These are phyloP conservation scores for Willisornis vidua DNA, from an alignment of 2,113 vertebrate species.

Conservation along the genomic window DNA sequence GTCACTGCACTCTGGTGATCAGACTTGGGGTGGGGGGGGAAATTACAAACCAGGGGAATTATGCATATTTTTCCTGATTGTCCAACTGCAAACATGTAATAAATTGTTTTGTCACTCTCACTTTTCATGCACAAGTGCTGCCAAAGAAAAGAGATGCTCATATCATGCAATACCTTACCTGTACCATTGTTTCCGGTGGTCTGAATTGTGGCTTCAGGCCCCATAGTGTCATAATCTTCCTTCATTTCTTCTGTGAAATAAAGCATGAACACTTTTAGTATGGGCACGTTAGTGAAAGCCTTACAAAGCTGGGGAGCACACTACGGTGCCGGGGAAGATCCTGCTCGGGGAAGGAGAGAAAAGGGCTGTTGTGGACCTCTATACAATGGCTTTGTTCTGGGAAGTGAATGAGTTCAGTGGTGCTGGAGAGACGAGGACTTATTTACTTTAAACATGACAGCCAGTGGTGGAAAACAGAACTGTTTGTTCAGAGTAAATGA, in stretches of 20 bases:
- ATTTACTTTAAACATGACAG: constrained; percentile 90
- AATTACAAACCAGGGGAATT: background rate
- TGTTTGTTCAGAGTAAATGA: constrained; percentile 56
- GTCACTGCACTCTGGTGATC: background rate
- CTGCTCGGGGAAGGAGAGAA: constrained; percentile 68
- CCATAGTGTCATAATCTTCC: constrained; percentile 95
- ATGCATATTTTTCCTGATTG: background rate
- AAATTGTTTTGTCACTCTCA: background rate
- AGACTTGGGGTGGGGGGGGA: too few relatives aligned
- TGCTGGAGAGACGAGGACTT: constrained; percentile 79
- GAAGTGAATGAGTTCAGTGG: constrained; percentile 83
- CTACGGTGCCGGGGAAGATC: constrained; percentile 62
- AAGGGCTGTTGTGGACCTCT: constrained; percentile 72
- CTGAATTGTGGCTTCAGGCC: constrained; percentile 88
- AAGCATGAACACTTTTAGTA: constrained; percentile 69
- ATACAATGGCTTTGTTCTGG: constrained; percentile 78
- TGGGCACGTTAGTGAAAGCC: constrained; percentile 34
- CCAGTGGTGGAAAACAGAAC: constrained; percentile 75
- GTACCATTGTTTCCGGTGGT: constrained; percentile 90
- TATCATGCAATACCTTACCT: constrained; percentile 79
- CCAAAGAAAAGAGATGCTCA: background rate
- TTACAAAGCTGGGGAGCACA: constrained; percentile 68
- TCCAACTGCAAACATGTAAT: background rate
- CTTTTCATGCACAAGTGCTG: background rate
- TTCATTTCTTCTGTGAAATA: constrained; percentile 94